Evolutionary conservation across 1,140 invertebrate genomes (phyloP).

Genomic region (Trinorchestia longiramus): DNA sequence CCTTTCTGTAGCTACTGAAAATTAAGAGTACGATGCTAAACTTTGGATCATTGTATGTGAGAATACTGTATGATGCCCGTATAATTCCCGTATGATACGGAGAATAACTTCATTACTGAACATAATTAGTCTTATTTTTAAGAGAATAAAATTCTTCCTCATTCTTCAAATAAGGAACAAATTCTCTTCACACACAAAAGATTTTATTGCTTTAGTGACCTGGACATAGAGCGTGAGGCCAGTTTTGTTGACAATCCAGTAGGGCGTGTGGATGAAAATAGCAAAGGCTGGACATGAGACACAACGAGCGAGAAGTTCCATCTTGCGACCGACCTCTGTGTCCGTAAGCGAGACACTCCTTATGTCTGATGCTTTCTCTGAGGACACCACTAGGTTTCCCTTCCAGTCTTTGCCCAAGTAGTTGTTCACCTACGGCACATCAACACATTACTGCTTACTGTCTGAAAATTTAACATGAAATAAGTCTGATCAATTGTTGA

Average conservation of each 20-base stretch:
- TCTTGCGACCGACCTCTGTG: conserved; percentile 14
- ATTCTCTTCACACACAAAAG: background rate
- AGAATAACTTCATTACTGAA: too few species aligned
- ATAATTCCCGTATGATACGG: too few species aligned
- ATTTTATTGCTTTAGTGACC: conserved; percentile 71
- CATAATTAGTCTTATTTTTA: too few species aligned
- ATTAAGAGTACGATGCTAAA: too few species aligned
- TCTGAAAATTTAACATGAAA: background rate
- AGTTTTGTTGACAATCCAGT: conserved; percentile 94
- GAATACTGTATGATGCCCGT: too few species aligned
- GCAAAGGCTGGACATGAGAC: conserved; percentile 68
- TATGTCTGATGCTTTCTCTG: conserved; percentile 15
- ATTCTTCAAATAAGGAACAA: too few species aligned
- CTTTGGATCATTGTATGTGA: too few species aligned
- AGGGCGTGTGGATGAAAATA: conserved; percentile 83
- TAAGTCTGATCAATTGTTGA: too few species aligned
- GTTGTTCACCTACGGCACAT: conserved; percentile 43
- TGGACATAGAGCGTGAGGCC: conserved; percentile 82
- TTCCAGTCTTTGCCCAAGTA: conserved; percentile 54
- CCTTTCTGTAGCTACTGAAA: too few species aligned
- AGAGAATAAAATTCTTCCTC: too few species aligned
- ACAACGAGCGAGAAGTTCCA: background rate
- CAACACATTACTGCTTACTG: background rate
- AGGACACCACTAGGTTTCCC: conserved; percentile 20
- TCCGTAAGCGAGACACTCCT: background rate